A percentile compares a stretch with the other conserved stretches of the same genome.
Conservation (phyloP, 2,113 vertebrate genomes). For the Litocranius walleri region DNA sequence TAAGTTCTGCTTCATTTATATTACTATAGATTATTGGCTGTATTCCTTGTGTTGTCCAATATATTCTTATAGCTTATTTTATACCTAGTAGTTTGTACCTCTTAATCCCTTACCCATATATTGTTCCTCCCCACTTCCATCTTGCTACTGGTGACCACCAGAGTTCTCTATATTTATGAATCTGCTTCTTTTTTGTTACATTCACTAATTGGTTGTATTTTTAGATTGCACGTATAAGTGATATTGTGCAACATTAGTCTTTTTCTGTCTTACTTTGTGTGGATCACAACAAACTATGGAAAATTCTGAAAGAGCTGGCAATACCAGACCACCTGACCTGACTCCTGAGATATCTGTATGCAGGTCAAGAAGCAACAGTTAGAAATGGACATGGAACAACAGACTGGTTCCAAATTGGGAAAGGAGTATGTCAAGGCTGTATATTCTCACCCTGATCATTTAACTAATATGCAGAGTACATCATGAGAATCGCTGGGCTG, state of each 20-base stretch:
- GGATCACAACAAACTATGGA: background rate
- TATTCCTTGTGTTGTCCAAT: background rate
- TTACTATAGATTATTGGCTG: background rate
- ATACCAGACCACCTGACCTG: background rate
- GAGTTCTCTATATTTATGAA: background rate
- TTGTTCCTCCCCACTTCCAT: background rate
- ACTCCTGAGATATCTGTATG: background rate
- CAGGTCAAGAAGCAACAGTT: background rate
- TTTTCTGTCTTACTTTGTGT: background rate
- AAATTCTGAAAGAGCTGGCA: background rate
- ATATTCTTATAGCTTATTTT: background rate
- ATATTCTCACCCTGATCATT: background rate
- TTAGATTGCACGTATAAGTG: background rate
- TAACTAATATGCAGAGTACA: background rate
- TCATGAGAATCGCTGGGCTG: background rate
- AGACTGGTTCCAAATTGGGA: background rate
- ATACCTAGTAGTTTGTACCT: background rate
- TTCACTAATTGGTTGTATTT: background rate
- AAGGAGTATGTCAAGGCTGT: background rate
- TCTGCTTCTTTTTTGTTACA: background rate
- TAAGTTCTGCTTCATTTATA: background rate
- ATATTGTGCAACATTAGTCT: background rate
- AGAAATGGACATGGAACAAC: background rate
- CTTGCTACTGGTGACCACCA: background rate
- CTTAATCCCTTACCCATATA: background rate